Evolutionary conservation across 2,113 vertebrate species (phyloP).

Genomic region (Oenanthe oenanthe): DNA sequence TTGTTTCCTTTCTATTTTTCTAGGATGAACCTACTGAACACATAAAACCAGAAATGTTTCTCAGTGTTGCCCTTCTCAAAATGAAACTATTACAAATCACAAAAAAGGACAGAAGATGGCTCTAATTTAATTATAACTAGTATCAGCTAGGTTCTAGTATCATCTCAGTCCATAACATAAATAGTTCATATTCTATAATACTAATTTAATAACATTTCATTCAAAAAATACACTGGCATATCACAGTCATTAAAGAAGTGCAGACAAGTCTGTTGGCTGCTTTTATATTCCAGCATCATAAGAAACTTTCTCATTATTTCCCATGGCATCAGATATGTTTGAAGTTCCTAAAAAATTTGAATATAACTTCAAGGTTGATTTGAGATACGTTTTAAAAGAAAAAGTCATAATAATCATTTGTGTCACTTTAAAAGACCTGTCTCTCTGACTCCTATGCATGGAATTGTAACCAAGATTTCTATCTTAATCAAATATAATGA

Average conservation of each 20-base stretch:
- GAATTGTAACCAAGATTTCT: neutral
- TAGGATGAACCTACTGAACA: neutral
- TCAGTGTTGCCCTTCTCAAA: neutral
- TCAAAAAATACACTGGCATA: neutral
- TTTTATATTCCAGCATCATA: neutral
- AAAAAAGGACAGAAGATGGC: neutral
- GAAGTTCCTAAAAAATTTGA: neutral
- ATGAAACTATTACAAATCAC: neutral
- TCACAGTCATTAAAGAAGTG: neutral
- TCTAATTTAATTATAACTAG: neutral
- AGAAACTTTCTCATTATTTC: neutral
- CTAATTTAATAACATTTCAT: neutral
- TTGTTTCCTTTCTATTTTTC: neutral
- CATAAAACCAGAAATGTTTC: neutral
- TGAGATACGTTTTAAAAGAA: neutral
- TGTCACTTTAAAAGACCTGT: neutral
- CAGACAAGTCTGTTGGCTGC: neutral
- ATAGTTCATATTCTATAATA: neutral
- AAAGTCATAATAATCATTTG: neutral
- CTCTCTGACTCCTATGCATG: neutral
- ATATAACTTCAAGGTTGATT: neutral
- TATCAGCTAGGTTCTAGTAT: neutral
- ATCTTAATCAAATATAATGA: constrained; percentile 19
- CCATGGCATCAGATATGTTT: neutral
- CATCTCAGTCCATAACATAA: neutral